phyloP scores from a whole-genome alignment of 2,113 vertebrate genomes.

The Podarcis cretensis region DNA sequence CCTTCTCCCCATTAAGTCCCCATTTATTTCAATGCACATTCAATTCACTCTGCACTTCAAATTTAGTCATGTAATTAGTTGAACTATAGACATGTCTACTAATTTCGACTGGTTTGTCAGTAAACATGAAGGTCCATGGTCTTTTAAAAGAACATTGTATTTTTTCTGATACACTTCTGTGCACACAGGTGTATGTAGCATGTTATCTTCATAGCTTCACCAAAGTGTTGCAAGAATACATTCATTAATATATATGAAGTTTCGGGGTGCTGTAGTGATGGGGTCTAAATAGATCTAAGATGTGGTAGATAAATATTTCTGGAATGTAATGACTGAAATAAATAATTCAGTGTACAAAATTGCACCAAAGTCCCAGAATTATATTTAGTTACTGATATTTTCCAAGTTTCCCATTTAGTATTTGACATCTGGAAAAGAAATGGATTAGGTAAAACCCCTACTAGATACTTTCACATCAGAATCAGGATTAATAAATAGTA shows the following conservation, averaged over 20 bases:
- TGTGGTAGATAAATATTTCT: not conserved
- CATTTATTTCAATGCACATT: not conserved
- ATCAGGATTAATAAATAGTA: not conserved
- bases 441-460: not conserved
- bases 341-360: not conserved
- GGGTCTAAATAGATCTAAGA: not conserved
- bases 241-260: conserved; percentile 1
- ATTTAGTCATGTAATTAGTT: not conserved
- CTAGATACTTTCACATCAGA: not conserved
- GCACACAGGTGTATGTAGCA: not conserved
- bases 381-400: not conserved
- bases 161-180: not conserved
- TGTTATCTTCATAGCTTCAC: not conserved
- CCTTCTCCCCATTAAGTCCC: not conserved
- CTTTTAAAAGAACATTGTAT: not conserved
- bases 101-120: not conserved
- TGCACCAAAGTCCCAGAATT: not conserved
- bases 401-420: not conserved
- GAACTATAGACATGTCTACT: not conserved
- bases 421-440: not conserved
- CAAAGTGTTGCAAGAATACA: not conserved
- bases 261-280: not conserved
- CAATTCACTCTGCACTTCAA: not conserved
- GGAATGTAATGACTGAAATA: not conserved
- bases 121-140: not conserved